Evolutionary conservation across 1,140 invertebrate genomes (phyloP), one percentile per base, ranked within the genome.

Genomic region (Penaeus japonicus): DNA sequence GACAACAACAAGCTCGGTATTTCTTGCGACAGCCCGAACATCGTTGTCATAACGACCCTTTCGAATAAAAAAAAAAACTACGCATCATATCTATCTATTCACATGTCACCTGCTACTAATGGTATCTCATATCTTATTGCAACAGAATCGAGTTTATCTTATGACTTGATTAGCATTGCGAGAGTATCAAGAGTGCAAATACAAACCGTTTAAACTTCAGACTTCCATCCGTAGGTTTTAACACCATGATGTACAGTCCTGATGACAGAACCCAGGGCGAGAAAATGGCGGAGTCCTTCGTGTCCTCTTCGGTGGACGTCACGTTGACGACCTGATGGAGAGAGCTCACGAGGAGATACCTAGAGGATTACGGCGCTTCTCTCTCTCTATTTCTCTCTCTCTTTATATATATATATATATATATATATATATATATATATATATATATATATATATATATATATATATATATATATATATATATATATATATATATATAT

Each of bases 1-100:
- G 86, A 87, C n/a, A 18, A 30, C 20, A 87, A 70, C 12, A 87
- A 30, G 30, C 79, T 82, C n/a, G 86, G 86, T 12, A 87, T 53
- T 32, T 87, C 86, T 15, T 57, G 22, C 5, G 62, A 54, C 35
- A 47, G 47, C 17, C 86, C 86, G 27, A 73, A 87, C 18, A 73
- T 22, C 10, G 79, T 30, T 3, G 85, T 87, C 20, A 55, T 62
- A 35, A 81, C 22, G 32, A 54, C 32, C 47, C 82, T 70, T 27
- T 0, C 47, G 47, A 15, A 47, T 10, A 47, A 47, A 47, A n/a
- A 12, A 10, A 15, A 15, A 15, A 47, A 47, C 47, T 47, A 47
- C 47, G 7, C 47, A 15, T 7, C 15, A 47, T 15, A 12, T 47
- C 47, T 47, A 12, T n/a, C n/a, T n/a, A n/a, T n/a, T n/a, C n/a